Evolutionary conservation across 2,113 vertebrate genomes (phyloP).

Genomic region (Hypocryptadius cinnamomeus): DNA sequence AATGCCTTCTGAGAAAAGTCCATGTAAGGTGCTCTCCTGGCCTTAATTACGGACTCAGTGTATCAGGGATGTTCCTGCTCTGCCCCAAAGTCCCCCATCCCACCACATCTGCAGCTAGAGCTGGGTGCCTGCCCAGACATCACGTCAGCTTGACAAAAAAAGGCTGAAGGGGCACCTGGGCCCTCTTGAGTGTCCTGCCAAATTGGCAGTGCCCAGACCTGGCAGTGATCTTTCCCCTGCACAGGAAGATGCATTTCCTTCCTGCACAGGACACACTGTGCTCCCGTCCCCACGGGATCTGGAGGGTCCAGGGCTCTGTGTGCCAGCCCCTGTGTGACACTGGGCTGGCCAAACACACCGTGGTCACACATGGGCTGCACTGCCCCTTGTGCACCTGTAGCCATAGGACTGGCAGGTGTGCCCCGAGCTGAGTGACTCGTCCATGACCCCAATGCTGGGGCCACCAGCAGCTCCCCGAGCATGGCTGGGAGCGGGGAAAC

Average conservation of each 20-base stretch:
- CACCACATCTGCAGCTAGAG: neutral
- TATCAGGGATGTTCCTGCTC: neutral
- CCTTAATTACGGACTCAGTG: neutral
- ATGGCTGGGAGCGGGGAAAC: rapidly evolving
- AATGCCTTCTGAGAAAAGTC: neutral
- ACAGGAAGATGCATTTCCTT: neutral
- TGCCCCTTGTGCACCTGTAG: rapidly evolving
- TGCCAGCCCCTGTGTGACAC: neutral
- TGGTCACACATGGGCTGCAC: rapidly evolving
- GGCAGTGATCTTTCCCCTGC: rapidly evolving
- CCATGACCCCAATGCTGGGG: rapidly evolving
- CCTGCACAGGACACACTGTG: neutral
- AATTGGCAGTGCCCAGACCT: neutral
- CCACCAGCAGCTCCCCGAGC: neutral
- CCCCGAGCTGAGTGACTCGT: rapidly evolving
- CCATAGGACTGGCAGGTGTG: rapidly evolving
- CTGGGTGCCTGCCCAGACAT: neutral
- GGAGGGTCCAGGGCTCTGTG: neutral
- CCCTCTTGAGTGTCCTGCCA: neutral
- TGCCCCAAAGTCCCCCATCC: neutral
- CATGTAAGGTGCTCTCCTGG: neutral
- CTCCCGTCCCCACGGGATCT: neutral
- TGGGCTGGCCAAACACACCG: rapidly evolving
- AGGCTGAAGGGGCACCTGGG: neutral
- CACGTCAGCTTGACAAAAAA: rapidly evolving